Conservation (phyloP, 2,888 invertebrate species). For the Euproctis similis region DNA sequence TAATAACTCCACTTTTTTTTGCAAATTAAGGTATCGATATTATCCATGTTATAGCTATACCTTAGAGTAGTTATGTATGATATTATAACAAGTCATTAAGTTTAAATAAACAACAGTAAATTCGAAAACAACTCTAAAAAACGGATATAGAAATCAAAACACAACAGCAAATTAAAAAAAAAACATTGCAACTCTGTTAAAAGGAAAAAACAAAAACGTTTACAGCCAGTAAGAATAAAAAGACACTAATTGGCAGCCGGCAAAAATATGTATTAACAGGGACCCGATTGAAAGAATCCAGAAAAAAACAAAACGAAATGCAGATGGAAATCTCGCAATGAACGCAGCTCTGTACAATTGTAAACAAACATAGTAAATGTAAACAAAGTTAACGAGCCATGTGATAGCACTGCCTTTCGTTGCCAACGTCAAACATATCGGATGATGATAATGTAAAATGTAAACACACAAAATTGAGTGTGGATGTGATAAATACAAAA, state of each 20-base stretch:
- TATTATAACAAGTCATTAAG: too few relatives aligned
- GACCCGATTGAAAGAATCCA: too few relatives aligned
- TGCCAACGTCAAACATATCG: slow-evolving; percentile 35
- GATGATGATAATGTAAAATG: slow-evolving; percentile 33
- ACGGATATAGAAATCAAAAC: too few relatives aligned
- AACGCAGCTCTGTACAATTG: slow-evolving; percentile 25
- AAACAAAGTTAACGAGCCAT: slow-evolving; percentile 26
- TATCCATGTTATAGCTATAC: too few relatives aligned
- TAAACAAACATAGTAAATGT: slow-evolving; percentile 29
- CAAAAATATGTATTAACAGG: slow-evolving; percentile 9
- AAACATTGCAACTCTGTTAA: too few relatives aligned
- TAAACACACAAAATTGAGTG: slow-evolving; percentile 34
- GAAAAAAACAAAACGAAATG: slow-evolving; percentile 13
- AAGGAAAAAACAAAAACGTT: slow-evolving; percentile 1
- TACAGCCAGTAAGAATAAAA: slow-evolving; percentile 4
- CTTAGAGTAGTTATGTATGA: too few relatives aligned
- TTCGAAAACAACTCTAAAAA: too few relatives aligned
- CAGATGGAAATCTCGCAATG: slow-evolving; percentile 22
- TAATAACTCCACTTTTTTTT: too few relatives aligned
- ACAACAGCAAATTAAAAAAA: too few relatives aligned
- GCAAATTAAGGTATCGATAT: too few relatives aligned
- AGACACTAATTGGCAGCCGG: slow-evolving; percentile 20
- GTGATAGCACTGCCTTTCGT: slow-evolving; percentile 30
- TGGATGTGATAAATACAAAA: slow-evolving; percentile 26
- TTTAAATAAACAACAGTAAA: too few relatives aligned